phyloP scores from a whole-genome alignment of 2,888 invertebrate genomes.

The Hydropsyche betteni region DNA sequence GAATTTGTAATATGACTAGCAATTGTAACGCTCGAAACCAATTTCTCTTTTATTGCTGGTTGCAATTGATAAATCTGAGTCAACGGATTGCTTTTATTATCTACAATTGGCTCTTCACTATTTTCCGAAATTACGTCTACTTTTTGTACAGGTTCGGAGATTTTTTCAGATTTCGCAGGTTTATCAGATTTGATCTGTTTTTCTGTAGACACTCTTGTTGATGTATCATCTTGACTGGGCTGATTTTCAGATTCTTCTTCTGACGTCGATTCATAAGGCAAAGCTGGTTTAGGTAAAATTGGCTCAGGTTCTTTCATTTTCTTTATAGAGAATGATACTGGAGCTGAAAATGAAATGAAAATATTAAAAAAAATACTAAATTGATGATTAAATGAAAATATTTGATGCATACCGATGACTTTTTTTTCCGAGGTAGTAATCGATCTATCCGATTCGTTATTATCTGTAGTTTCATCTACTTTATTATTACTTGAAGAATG shows the following conservation, averaged over 20 bases:
- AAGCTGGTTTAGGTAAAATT: conserved; percentile 74
- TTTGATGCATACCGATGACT: conserved; percentile 17
- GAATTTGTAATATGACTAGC: not conserved
- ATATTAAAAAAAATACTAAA: conserved; percentile 28
- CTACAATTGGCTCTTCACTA: conserved; percentile 12
- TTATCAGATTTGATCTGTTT: conserved; percentile 5
- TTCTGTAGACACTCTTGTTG: conserved; percentile 50
- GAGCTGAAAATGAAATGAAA: conserved; percentile 60
- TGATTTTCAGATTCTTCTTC: conserved; percentile 67
- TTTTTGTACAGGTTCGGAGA: conserved; percentile 39
- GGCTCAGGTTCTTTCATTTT: conserved; percentile 79
- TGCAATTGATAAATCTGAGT: conserved; percentile 35
- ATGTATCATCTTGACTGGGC: conserved; percentile 54
- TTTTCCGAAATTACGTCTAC: conserved; percentile 23
- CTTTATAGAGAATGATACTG: conserved; percentile 86
- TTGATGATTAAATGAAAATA: not conserved
- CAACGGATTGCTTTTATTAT: conserved; percentile 11
- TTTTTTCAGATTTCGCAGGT: not conserved
- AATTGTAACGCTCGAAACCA: not conserved
- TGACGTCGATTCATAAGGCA: conserved; percentile 81
- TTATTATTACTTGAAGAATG: conserved; percentile 47
- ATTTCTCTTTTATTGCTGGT: conserved; percentile 25
- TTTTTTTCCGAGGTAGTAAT: not conserved
- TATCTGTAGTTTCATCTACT: conserved; percentile 1
- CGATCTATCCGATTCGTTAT: not conserved